Percentiles rank a stretch among this genome's conserved stretches.
These are phyloP conservation scores for Leptinotarsa defecta DNA, from an alignment of 1,140 invertebrate species.

Conservation along the genomic window DNA sequence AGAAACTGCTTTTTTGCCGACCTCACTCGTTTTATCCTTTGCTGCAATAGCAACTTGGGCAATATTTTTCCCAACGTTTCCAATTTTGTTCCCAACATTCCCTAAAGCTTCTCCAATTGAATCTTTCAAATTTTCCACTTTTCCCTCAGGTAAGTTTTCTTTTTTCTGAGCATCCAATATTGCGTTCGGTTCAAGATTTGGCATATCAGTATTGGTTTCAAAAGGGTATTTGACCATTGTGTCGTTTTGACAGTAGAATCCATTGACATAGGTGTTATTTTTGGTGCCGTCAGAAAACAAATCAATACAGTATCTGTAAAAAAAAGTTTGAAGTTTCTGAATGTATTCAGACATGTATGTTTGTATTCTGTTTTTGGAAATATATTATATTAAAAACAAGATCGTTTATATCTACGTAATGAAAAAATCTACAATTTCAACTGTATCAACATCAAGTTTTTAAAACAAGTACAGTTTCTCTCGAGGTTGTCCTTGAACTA, in stretches of 20 bases:
- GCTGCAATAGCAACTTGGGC: neutral
- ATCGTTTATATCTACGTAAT: too few species aligned
- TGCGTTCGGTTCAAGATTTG: too few species aligned
- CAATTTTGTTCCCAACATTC: neutral
- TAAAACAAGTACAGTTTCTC: too few species aligned
- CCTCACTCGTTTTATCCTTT: neutral
- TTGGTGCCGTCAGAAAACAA: slow-evolving; percentile 3
- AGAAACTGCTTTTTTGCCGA: neutral
- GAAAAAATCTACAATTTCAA: too few species aligned
- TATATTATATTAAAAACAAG: too few species aligned
- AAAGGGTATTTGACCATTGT: neutral
- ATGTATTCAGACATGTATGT: too few species aligned
- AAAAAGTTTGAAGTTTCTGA: neutral
- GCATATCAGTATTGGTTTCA: too few species aligned
- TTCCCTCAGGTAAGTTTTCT: too few species aligned
- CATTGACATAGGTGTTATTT: slow-evolving; percentile 5
- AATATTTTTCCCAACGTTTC: neutral
- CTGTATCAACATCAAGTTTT: too few species aligned
- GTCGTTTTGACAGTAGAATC: slow-evolving; percentile 8
- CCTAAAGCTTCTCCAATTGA: neutral
- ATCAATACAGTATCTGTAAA: slow-evolving; percentile 12
- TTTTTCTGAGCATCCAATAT: too few species aligned
- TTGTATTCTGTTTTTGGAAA: too few species aligned
- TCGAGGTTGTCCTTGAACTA: too few species aligned
- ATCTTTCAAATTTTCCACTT: neutral